Percentiles rank a stretch among this genome's conserved stretches.
Conservation (phyloP, 2,888 invertebrate species). For the Sabellastarte sp. region DNA sequence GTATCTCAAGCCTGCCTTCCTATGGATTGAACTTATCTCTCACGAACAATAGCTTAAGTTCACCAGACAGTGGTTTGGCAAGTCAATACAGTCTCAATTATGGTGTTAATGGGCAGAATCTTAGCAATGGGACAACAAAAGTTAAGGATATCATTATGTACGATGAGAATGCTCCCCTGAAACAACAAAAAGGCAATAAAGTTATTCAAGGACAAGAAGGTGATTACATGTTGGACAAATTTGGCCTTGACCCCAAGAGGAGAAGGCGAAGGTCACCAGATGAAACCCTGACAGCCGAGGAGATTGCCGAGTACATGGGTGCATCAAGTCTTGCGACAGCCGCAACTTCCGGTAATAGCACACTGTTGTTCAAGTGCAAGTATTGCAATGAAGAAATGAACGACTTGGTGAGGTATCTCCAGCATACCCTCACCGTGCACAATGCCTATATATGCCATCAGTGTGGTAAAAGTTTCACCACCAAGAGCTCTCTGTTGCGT, state of each 20-base stretch:
- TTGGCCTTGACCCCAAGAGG: constrained; percentile 28
- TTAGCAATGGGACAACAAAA: constrained; percentile 16
- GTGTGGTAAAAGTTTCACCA: constrained; percentile 37
- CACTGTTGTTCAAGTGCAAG: constrained; percentile 25
- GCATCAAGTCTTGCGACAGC: constrained; percentile 4
- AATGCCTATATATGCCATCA: constrained; percentile 37
- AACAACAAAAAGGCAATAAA: constrained; percentile 20
- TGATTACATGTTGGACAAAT: constrained; percentile 32
- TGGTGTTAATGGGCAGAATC: constrained; percentile 22
- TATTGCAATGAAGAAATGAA: constrained; percentile 24
- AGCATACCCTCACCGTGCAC: constrained; percentile 30
- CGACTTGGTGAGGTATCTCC: constrained; percentile 26
- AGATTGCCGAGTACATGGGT: constrained; percentile 34
- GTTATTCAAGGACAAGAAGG: constrained; percentile 25
- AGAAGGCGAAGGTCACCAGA: constrained; percentile 27
- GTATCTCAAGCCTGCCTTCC: no score
- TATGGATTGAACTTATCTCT: no score
- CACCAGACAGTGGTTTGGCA: no score
- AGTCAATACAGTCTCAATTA: no score
- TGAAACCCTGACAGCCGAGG: constrained; percentile 31
- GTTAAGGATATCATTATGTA: constrained; percentile 32
- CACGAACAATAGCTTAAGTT: no score
- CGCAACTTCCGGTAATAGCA: neutral
- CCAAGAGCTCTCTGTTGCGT: constrained; percentile 34
- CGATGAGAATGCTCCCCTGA: constrained; percentile 25